Percentiles rank a stretch among this genome's conserved stretches.
These are phyloP conservation scores for Willowsia nigromaculata DNA, from an alignment of 2,888 invertebrate species.

Conservation along the genomic window DNA sequence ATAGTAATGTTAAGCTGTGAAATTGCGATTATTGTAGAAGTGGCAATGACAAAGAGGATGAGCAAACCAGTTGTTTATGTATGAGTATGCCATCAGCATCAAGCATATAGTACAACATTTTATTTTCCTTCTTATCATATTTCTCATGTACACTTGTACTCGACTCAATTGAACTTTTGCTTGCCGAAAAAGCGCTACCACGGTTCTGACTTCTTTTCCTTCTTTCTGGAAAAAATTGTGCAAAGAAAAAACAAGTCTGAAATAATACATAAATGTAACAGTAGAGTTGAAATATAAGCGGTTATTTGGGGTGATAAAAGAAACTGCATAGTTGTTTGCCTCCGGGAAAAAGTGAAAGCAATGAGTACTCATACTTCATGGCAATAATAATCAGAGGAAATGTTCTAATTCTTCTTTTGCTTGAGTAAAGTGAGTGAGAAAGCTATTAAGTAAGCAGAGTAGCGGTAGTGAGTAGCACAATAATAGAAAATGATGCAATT, in stretches of 20 bases:
- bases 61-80: no score
- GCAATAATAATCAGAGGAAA: neutral
- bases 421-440: neutral
- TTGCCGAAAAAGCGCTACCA: neutral
- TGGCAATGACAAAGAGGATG: no score
- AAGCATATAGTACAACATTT: neutral
- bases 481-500: constrained; percentile 13
- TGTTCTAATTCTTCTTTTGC: neutral
- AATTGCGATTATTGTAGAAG: no score
- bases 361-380: neutral
- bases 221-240: neutral
- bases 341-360: neutral
- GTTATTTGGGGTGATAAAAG: neutral
- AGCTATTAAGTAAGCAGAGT: neutral
- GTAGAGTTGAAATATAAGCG: neutral
- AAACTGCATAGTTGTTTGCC: neutral
- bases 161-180: neutral
- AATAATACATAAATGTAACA: neutral
- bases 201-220: neutral
- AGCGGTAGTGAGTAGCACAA: neutral
- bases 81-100: neutral
- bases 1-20: no score
- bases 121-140: neutral
- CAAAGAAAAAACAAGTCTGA: neutral
- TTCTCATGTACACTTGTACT: neutral